A percentile compares a stretch with the other conserved stretches of the same genome.
Conservation (phyloP, 2,113 vertebrate genomes). For the Phainopepla nitens region DNA sequence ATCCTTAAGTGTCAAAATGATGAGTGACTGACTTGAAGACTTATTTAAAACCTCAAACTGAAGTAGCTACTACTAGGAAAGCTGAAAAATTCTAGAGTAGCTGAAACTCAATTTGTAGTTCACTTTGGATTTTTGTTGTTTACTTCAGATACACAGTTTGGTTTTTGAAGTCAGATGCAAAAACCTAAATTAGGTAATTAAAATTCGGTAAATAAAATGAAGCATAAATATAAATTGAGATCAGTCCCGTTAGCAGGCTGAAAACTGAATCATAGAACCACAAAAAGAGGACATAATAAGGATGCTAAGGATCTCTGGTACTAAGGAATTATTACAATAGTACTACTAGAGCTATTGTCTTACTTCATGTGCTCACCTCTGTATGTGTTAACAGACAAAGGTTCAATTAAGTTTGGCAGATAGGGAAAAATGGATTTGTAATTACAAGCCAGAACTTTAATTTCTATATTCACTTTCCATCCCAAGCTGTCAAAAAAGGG, state of each 20-base stretch:
- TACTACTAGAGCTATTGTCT: background rate
- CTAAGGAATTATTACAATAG: background rate
- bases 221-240: background rate
- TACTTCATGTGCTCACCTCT: background rate
- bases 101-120: background rate
- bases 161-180: background rate
- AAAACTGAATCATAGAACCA: background rate
- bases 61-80: background rate
- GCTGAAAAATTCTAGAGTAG: background rate
- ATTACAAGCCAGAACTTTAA: background rate
- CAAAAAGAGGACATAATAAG: background rate
- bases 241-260: background rate
- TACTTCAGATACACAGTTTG: background rate
- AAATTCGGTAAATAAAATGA: background rate
- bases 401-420: background rate
- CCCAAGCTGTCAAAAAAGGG: background rate
- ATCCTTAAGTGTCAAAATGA: background rate
- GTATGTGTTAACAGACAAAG: background rate
- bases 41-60: background rate
- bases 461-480: background rate
- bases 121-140: background rate
- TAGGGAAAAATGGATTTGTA: background rate
- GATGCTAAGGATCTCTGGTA: background rate
- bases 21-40: background rate
- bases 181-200: background rate